These are phyloP conservation scores for Oligia strigilis DNA, from an alignment of 2,888 invertebrate genomes.

Conservation along the genomic window DNA sequence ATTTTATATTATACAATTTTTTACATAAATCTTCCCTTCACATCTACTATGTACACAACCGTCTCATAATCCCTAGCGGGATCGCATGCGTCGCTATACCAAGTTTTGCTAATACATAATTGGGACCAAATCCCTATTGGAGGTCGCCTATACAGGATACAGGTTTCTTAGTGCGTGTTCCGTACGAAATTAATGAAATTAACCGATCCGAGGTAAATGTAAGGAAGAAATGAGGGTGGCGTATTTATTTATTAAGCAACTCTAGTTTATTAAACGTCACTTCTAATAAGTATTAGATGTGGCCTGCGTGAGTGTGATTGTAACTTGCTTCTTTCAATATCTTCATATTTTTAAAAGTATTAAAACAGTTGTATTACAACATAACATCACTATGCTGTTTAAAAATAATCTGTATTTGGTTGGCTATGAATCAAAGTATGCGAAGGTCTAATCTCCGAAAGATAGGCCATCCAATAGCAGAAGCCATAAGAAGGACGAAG, in stretches of 20 bases:
- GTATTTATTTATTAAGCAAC: constrained; percentile 70
- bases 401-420: neutral
- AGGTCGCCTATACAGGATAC: constrained; percentile 80
- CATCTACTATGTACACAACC: constrained; percentile 59
- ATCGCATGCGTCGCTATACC: constrained; percentile 81
- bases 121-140: constrained; percentile 88
- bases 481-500: neutral
- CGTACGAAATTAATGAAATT: constrained; percentile 88
- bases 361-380: neutral
- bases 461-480: neutral
- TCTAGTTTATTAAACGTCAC: constrained; percentile 70
- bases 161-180: constrained; percentile 86
- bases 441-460: neutral
- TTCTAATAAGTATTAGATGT: constrained; percentile 65
- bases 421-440: neutral
- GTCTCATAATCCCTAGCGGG: constrained; percentile 78
- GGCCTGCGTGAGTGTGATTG: constrained; percentile 26
- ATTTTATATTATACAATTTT: neutral
- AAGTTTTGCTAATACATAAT: constrained; percentile 88
- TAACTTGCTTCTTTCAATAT: no score
- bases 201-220: constrained; percentile 82
- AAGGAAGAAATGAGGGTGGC: constrained; percentile 72
- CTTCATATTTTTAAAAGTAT: no score
- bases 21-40: constrained; percentile 1
- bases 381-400: neutral